phyloP scores from a whole-genome alignment of 1,140 invertebrate genomes.

The Bombus pascuorum region DNA sequence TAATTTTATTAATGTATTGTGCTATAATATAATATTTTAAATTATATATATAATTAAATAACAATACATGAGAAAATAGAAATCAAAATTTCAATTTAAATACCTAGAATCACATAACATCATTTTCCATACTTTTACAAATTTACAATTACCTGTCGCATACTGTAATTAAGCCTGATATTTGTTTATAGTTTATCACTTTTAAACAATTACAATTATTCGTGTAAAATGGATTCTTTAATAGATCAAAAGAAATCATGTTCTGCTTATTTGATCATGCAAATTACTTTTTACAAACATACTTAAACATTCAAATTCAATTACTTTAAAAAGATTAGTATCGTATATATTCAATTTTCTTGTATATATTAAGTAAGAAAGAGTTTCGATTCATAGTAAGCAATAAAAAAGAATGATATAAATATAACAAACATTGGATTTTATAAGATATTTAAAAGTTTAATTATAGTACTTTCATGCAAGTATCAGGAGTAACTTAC shows the following conservation, averaged over 20 bases:
- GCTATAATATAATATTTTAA: conserved; percentile 10
- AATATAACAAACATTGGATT: background rate
- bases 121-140: conserved; percentile 5
- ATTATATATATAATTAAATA: background rate
- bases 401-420: background rate
- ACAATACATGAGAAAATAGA: background rate
- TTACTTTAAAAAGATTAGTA: conserved; percentile 28
- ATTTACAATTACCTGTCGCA: conserved; percentile 27
- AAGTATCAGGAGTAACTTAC: background rate
- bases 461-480: conserved; percentile 12
- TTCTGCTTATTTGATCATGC: conserved; percentile 14
- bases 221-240: conserved; percentile 14
- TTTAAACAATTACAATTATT: background rate
- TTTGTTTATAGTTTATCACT: background rate
- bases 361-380: background rate
- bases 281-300: conserved; percentile 25
- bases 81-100: conserved; percentile 19
- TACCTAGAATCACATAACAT: background rate
- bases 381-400: background rate
- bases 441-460: conserved; percentile 20
- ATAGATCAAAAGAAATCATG: conserved; percentile 5
- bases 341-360: conserved; percentile 35
- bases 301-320: conserved; percentile 11
- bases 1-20: conserved; percentile 15
- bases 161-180: conserved; percentile 5